Base-by-base conservation (phyloP, 2,797 vertebrate genomes). In the Cynodonichthys magdalenae region DNA sequence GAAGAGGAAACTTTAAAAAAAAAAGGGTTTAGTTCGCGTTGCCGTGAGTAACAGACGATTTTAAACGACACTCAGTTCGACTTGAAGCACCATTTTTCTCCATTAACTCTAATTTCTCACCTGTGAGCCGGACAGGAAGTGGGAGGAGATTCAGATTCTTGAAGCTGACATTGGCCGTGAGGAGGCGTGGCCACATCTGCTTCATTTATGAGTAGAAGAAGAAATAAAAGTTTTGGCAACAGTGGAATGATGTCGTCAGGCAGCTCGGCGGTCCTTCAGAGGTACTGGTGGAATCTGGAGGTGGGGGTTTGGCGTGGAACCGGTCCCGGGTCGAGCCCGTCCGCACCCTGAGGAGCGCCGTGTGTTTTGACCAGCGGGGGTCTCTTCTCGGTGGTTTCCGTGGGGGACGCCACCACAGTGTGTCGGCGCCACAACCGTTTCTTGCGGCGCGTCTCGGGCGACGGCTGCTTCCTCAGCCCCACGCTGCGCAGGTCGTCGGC, bases 391-490 rank as follows among this genome's bases (percentile, higher is more conserved):
- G 66, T 63, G 8, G 63, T 31, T 65, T 90, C 90, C 0, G 87
- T 95, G 18, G 94, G 96, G 34, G 95, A 95, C 34, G 95, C 94
- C 82, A 97, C 95, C 44, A 99, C 96, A 0, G 97, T 98, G 93
- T 98, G 97, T 19, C 97, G 90, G 20, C 97, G 94, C 96, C 96
- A 97, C 46, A 94, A 94, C 63, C 95, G 95, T 45, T 95, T 96
- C 88, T 92, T 96, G 69, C 96, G 90, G 12, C 96, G 90, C 0
- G 94, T 96, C 80, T 97, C 97, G 0, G 97, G 97, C 0, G 97
- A 96, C 63, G 93, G 92, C 0, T 94, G 95, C 20, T 96, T 93
- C 5, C 96, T 89, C 75, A 96, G 85, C 3, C 94, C 92, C 28
- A 95, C 93, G 0, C 83, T 90, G 52, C 95, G 93, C 82, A 93